Percentiles rank a stretch among this genome's conserved stretches.
These are phyloP conservation scores for Sesamia nonagrioides DNA, from an alignment of 1,140 invertebrate species.

Conservation along the genomic window DNA sequence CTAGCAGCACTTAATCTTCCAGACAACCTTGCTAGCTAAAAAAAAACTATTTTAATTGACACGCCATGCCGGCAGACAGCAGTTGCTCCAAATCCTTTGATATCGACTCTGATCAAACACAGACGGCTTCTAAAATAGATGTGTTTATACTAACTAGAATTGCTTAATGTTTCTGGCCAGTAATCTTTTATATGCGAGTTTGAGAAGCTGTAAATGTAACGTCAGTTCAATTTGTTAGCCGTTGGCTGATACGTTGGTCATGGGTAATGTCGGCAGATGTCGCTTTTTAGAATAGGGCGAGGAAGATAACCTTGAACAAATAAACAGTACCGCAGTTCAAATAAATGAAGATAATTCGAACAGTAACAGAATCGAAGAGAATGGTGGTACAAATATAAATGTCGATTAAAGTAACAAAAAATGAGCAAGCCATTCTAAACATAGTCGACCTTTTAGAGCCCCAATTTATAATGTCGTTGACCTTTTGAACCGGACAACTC, in stretches of 20 bases:
- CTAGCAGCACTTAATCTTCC: slow-evolving; percentile 31
- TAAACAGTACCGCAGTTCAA: background rate
- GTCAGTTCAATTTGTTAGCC: background rate
- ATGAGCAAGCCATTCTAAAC: background rate
- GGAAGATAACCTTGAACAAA: too few species aligned
- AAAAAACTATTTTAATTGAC: slow-evolving; percentile 56
- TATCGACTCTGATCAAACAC: slow-evolving; percentile 66
- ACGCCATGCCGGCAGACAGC: slow-evolving; percentile 47
- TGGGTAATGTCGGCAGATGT: background rate
- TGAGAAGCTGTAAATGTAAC: background rate
- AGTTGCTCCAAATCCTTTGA: slow-evolving; percentile 59
- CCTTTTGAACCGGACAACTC: background rate
- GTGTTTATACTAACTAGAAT: slow-evolving; percentile 54
- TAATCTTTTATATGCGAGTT: slow-evolving; percentile 7
- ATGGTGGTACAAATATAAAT: too few species aligned
- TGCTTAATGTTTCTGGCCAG: slow-evolving; percentile 3
- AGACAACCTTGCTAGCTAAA: slow-evolving; percentile 49
- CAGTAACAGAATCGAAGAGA: too few species aligned
- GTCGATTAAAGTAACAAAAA: background rate
- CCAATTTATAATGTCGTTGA: background rate
- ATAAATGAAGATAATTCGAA: background rate
- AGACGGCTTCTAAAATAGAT: slow-evolving; percentile 65
- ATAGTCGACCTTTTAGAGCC: background rate
- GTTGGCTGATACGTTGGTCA: background rate
- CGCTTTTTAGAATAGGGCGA: background rate